phyloP scores from a whole-genome alignment of 2,113 vertebrate species.

The Campylomormyrus tamandua region DNA sequence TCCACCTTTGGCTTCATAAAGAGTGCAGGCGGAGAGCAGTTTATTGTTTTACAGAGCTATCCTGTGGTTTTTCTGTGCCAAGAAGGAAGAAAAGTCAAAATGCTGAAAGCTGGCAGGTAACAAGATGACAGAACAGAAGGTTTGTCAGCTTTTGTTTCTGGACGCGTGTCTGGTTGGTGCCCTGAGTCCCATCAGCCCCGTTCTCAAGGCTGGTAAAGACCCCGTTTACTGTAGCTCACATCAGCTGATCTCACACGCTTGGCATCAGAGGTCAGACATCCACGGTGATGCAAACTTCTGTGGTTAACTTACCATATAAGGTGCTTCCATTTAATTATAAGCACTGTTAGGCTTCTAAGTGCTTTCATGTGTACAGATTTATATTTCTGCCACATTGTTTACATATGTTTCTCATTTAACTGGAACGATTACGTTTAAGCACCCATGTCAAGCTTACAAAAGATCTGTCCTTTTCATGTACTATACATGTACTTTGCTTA shows the following conservation, averaged over 20 bases:
- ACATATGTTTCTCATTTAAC: not conserved
- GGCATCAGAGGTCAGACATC: not conserved
- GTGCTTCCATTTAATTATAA: not conserved
- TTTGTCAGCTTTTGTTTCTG: not conserved
- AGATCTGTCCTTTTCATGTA: not conserved
- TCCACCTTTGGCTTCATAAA: not conserved
- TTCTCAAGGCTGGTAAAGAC: not conserved
- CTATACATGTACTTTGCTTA: not conserved
- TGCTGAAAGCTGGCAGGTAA: not conserved
- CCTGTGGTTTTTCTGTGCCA: not conserved
- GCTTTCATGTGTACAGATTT: not conserved
- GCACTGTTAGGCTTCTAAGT: not conserved
- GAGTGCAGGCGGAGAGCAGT: not conserved
- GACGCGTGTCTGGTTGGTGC: not conserved
- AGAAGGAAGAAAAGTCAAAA: not conserved
- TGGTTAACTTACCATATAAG: constrained; percentile 1
- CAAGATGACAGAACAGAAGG: not conserved
- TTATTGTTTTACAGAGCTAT: not conserved
- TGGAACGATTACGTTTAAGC: not conserved
- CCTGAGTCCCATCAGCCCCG: not conserved
- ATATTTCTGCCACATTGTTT: not conserved
- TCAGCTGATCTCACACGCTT: not conserved
- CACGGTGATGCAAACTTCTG: not conserved
- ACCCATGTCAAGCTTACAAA: not conserved
- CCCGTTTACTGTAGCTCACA: not conserved